These are phyloP conservation scores for Micronycteris hirsuta DNA, from an alignment of 2,113 vertebrate species.

Conservation along the genomic window DNA sequence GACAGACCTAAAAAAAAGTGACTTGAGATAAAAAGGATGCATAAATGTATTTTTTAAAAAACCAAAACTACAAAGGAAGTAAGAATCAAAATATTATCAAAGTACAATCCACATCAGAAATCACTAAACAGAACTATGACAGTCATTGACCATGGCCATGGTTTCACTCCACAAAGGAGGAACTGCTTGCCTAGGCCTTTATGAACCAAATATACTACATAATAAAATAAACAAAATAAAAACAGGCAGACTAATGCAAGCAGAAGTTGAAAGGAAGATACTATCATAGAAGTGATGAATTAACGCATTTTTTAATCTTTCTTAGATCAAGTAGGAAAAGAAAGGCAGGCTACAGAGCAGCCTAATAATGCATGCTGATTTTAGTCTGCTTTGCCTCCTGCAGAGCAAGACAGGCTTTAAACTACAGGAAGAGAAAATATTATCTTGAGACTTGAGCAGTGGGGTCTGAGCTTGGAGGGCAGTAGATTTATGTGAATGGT, in stretches of 20 bases:
- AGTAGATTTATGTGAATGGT: slow-evolving; percentile 22
- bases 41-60: background rate
- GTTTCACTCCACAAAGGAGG: background rate
- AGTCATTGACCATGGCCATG: background rate
- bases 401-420: background rate
- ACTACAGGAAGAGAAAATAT: background rate
- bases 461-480: background rate
- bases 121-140: background rate
- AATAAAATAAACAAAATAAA: slow-evolving; percentile 26
- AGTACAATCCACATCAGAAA: background rate
- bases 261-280: background rate
- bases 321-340: background rate
- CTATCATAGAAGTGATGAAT: background rate
- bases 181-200: background rate
- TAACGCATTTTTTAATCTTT: background rate
- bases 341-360: background rate
- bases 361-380: background rate
- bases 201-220: background rate
- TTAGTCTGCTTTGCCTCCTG: background rate
- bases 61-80: slow-evolving; percentile 17
- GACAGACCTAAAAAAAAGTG: background rate
- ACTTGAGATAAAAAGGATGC: background rate
- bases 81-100: slow-evolving; percentile 43
- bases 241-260: background rate
- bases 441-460: background rate